phyloP scores from a whole-genome alignment of 2,797 vertebrate species.

The Scolopax bukidnonensis region DNA sequence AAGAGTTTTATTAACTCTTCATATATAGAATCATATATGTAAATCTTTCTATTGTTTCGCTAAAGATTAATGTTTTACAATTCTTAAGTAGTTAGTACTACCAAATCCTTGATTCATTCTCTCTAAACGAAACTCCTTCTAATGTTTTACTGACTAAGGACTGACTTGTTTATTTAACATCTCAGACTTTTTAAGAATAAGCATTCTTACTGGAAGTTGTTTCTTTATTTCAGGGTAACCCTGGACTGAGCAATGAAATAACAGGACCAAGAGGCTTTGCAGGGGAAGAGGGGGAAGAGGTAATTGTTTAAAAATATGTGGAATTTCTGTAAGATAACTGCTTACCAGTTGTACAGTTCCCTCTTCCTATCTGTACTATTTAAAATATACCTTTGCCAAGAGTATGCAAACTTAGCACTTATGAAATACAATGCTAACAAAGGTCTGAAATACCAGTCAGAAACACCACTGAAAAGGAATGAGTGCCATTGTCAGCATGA shows the following conservation, averaged over 20 bases:
- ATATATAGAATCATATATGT: neutral
- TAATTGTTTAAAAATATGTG: constrained; percentile 3
- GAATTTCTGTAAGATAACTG: neutral
- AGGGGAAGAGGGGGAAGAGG: constrained; percentile 56
- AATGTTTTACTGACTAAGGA: neutral
- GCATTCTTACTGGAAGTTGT: neutral
- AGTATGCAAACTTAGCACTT: neutral
- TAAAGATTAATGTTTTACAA: neutral
- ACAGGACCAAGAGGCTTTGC: constrained; percentile 55
- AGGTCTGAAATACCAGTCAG: neutral
- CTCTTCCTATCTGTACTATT: neutral
- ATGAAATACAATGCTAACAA: neutral
- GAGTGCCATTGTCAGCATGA: neutral
- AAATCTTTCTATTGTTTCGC: neutral
- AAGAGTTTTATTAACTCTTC: neutral
- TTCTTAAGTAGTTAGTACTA: neutral
- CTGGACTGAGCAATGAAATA: constrained; percentile 41
- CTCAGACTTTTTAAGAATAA: neutral
- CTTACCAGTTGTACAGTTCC: neutral
- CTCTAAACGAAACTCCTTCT: neutral
- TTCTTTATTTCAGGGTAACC: constrained; percentile 24
- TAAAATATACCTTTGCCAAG: neutral
- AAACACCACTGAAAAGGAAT: neutral
- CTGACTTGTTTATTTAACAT: neutral
- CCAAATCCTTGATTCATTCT: neutral